Evolutionary conservation across 2,888 invertebrate genomes (phyloP).

Genomic region (Entomobrya multifasciata): DNA sequence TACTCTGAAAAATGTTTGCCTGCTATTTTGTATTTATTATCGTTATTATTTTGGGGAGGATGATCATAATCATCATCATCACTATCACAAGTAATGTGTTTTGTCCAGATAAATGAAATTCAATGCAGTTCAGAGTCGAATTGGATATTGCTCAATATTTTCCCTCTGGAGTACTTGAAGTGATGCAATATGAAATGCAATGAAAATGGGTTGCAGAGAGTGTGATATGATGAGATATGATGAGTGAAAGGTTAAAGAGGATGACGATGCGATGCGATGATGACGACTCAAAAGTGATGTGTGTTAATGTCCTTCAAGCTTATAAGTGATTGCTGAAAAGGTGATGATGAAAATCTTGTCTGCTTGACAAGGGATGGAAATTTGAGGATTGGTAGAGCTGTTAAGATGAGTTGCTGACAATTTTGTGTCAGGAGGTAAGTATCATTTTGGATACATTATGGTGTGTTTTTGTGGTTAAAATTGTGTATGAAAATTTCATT

Average conservation of each 20-base stretch:
- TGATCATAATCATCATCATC: slow-evolving; percentile 29
- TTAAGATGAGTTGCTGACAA: slow-evolving; percentile 63
- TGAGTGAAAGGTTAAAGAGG: slow-evolving; percentile 20
- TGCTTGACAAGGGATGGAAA: too few relatives aligned
- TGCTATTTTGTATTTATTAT: slow-evolving; percentile 35
- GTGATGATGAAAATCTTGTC: too few relatives aligned
- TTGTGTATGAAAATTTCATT: too few relatives aligned
- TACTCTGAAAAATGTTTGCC: slow-evolving; percentile 34
- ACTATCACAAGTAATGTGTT: background rate
- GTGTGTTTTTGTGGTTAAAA: slow-evolving; percentile 41
- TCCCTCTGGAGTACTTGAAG: slow-evolving; percentile 24
- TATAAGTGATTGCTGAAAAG: slow-evolving; percentile 16
- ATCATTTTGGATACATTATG: slow-evolving; percentile 50
- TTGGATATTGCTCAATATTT: slow-evolving; percentile 39
- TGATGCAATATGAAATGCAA: background rate
- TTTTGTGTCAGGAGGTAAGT: slow-evolving; percentile 66
- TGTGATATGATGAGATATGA: background rate
- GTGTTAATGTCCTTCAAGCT: slow-evolving; percentile 6
- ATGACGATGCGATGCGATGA: slow-evolving; percentile 12
- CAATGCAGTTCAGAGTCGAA: background rate
- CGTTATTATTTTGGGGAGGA: slow-evolving; percentile 22
- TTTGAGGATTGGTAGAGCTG: slow-evolving; percentile 3
- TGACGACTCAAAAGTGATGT: too few relatives aligned
- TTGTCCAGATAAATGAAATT: background rate
- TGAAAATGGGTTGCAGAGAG: slow-evolving; percentile 11